Evolutionary conservation across 2,888 invertebrate genomes (phyloP).

Genomic region (Nemurella pictetii): DNA sequence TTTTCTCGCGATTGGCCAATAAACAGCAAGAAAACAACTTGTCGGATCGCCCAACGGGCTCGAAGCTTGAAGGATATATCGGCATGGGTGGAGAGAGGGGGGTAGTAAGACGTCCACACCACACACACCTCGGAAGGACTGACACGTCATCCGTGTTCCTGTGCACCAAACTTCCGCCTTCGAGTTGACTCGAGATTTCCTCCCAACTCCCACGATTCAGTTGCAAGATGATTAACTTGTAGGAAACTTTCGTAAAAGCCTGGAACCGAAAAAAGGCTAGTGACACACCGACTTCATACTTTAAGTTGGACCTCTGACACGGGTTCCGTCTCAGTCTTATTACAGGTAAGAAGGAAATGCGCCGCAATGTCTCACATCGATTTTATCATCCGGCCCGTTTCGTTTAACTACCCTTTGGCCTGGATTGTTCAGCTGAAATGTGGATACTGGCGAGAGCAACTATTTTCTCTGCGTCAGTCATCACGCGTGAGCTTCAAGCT

Average conservation of each 20-base stretch:
- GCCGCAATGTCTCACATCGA: background rate
- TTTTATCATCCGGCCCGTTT: background rate
- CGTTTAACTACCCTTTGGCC: background rate
- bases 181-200: background rate
- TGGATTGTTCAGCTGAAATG: background rate
- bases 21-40: conserved; percentile 22
- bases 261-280: background rate
- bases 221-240: conserved; percentile 7
- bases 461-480: background rate
- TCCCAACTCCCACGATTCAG: background rate
- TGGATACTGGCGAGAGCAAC: too few relatives aligned
- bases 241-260: background rate
- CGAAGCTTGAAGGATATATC: background rate
- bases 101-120: background rate
- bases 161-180: background rate
- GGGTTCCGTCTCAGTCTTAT: background rate
- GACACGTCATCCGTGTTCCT: background rate
- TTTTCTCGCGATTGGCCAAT: conserved; percentile 22
- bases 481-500: background rate
- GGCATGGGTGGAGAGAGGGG: background rate
- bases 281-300: background rate
- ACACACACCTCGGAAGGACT: background rate
- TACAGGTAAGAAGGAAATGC: background rate
- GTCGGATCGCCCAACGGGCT: conserved; percentile 22
- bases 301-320: background rate